These are phyloP conservation scores for Lordiphosa fenestrarum DNA, from an alignment of 2,888 invertebrate genomes.

Conservation along the genomic window DNA sequence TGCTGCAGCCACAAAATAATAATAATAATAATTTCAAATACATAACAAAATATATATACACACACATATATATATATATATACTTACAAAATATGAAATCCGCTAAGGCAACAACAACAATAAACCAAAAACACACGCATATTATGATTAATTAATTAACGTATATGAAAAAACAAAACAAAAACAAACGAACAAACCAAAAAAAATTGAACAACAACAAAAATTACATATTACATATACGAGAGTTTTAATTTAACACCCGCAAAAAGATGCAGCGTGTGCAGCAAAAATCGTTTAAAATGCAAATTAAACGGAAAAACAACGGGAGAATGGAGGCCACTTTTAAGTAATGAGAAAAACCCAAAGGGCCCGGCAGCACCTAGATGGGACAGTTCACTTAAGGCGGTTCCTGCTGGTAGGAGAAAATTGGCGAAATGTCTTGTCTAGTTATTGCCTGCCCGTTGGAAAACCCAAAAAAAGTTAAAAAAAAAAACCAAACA, in stretches of 20 bases:
- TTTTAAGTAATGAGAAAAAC: slow-evolving; percentile 63
- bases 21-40: slow-evolving; percentile 29
- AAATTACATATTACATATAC: slow-evolving; percentile 10
- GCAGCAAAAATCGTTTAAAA: slow-evolving; percentile 74
- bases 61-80: slow-evolving; percentile 30
- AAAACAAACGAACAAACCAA: slow-evolving; percentile 4
- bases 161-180: slow-evolving; percentile 37
- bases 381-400: too few species aligned
- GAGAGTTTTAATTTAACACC: neutral
- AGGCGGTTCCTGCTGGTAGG: too few species aligned
- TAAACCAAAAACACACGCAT: slow-evolving; percentile 55
- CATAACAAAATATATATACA: neutral
- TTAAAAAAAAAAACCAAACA: slow-evolving; percentile 20
- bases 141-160: slow-evolving; percentile 70
- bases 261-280: slow-evolving; percentile 66
- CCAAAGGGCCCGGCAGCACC: neutral
- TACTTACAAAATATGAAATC: slow-evolving; percentile 48
- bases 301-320: slow-evolving; percentile 67
- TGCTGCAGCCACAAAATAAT: slow-evolving; percentile 44
- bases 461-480: slow-evolving; percentile 22
- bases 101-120: slow-evolving; percentile 50
- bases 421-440: too few species aligned
- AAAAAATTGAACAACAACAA: slow-evolving; percentile 10
- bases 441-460: neutral
- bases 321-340: slow-evolving; percentile 37